Base-by-base conservation (phyloP, 2,888 invertebrate genomes). In the Fragum whitleyi region DNA sequence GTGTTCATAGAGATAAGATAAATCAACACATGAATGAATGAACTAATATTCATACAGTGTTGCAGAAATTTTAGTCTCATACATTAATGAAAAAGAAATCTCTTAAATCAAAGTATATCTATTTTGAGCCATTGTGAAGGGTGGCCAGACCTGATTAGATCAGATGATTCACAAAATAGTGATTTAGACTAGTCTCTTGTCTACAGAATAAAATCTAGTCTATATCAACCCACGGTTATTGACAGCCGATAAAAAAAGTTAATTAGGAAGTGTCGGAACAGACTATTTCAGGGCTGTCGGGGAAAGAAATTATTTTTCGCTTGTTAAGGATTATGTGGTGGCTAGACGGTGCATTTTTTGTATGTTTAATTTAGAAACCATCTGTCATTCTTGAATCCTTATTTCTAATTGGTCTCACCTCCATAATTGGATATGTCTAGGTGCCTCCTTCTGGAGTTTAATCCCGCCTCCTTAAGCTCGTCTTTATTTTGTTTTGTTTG, bases 291-390 rank as follows among this genome's bases (percentile, higher is more conserved):
- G 32, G n/a, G 5, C n/a, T 11, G 29, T 32, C 19, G n/a, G n/a
- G 59, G 32, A 61, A 26, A 61, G 61, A 61, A 61, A 47, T 32
- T 61, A 61, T 61, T 61, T 16, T 61, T 32, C 9, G 32, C 61
- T 61, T 61, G 32, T 61, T 61, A 57, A 32, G 32, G 61, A 28
- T 61, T 61, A 61, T 28, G 32, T 61, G 61, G 29, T 61, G 61
- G 61, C 61, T 61, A 61, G 61, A 61, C 32, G n/a, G 57, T 57
- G 57, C 26, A 57, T 23, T 23, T 47, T 29, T 32, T 32, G n/a
- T 32, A 23, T 61, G 32, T 61, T 61, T 61, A n/a, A 61, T 61
- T 61, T 61, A 32, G 32, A 61, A 61, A 32, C 32, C 61, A 61
- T 61, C 61, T 61, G 32, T 61, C 61, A 32, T 61, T 61, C 32